These are phyloP conservation scores for Tokudaia tokunoshimensis DNA, from an alignment of 2,797 vertebrate species.

Conservation along the genomic window DNA sequence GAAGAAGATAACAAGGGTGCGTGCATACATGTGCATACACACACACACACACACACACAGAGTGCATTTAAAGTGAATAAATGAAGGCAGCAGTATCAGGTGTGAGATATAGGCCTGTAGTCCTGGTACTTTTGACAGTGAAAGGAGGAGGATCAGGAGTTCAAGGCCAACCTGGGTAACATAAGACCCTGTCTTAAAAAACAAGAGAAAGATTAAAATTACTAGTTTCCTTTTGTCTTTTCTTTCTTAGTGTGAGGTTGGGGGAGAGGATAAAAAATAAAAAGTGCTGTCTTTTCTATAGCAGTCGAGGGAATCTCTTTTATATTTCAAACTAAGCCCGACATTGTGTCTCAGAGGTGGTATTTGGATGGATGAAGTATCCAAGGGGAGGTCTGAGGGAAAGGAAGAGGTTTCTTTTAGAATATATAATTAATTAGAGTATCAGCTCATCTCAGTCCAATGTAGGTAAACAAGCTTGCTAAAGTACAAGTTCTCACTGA, in stretches of 20 bases:
- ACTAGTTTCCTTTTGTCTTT: not conserved
- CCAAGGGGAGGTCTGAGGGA: not conserved
- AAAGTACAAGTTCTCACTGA: conserved; percentile 23
- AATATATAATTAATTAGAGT: not conserved
- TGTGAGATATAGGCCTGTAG: not conserved
- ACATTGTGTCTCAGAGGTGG: not conserved
- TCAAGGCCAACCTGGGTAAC: not conserved
- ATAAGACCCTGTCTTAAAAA: not conserved
- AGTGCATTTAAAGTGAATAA: not conserved
- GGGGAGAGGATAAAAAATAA: not conserved
- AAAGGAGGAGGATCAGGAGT: not conserved
- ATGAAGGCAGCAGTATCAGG: not conserved
- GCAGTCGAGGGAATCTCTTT: not conserved
- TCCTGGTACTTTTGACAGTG: not conserved
- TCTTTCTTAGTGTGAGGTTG: not conserved
- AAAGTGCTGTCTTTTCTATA: conserved; percentile 33
- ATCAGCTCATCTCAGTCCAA: not conserved
- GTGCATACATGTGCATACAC: no score
- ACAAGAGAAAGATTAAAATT: not conserved
- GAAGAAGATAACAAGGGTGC: not conserved
- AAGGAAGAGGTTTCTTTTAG: not conserved
- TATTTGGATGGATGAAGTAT: not conserved
- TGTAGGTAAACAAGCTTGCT: rapidly evolving
- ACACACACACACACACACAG: no score
- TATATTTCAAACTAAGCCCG: conserved; percentile 11